Base-by-base conservation (phyloP, 2,888 invertebrate species). In the Loripinus fragilis region DNA sequence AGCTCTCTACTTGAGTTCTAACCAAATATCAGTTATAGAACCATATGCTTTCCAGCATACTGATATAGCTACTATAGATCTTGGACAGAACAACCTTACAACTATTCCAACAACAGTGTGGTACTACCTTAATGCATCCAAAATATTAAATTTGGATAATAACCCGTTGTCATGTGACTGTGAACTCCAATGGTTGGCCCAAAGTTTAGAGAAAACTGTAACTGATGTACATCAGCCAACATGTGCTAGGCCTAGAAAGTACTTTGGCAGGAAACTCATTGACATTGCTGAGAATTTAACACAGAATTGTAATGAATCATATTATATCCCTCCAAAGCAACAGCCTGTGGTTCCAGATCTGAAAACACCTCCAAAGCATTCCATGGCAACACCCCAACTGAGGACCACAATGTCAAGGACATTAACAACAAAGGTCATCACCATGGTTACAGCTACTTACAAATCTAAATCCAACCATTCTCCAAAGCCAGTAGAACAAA, bases 151-250 rank as follows among this genome's bases (percentile, higher is more conserved):
- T 71, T 60, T 81, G 50, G 76, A 72, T 45, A 80, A 85, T 33
- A 87, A 87, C 71, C 83, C 81, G 28, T 88, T 88, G 88, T 41
- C 52, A 55, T 90, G 90, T 82, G 85, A 87, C 80, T 90, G 90
- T 77, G 71, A 74, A 42, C 74, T 85, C 25, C 76, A 86, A 64
- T 89, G 90, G 90, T 68, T 90, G 74, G 79, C 84, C 5, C 71
- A 71, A 1, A 79, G 78, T 71, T 83, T 69, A 23, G 72, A 68
- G 38, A 77, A 35, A 52, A 68, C 60, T 15, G 67, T 45, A 52
- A 23, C 30, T 10, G 45, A 20, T 35, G 71, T 72, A 30, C 52
- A 55, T 5, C 68, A 74, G 7, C 87, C 89, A 23, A 68, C 73
- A 12, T 88, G 88, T 81, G 74, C 74, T 12, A 33, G 69, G 52